Percentiles rank a stretch among this genome's conserved stretches.
These are phyloP conservation scores for Benitochromis conjunctus DNA, from an alignment of 2,113 vertebrate genomes.

Conservation along the genomic window DNA sequence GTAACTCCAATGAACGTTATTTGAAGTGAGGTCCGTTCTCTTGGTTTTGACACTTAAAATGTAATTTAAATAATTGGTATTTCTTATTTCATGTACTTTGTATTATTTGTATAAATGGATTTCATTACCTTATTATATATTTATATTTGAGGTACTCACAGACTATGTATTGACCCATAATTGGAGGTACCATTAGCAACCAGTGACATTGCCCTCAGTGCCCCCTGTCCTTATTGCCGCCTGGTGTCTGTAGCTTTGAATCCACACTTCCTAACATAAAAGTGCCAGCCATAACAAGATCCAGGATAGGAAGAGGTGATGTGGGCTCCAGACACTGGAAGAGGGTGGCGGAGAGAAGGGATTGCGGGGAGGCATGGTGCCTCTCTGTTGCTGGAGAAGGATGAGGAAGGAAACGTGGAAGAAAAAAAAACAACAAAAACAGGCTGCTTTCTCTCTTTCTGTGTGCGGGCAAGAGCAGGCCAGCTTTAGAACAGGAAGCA, in stretches of 20 bases:
- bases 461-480: not conserved
- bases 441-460: not conserved
- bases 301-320: slow-evolving; percentile 59
- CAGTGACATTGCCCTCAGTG: not conserved
- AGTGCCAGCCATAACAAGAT: slow-evolving; percentile 47
- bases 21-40: not conserved
- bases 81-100: not conserved
- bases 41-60: not conserved
- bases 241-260: not conserved
- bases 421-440: not conserved
- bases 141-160: not conserved
- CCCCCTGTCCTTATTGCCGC: not conserved
- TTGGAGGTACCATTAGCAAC: not conserved
- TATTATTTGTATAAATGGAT: not conserved
- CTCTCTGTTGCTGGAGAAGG: not conserved
- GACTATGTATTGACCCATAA: not conserved
- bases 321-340: slow-evolving; percentile 54
- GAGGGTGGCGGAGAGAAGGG: not conserved
- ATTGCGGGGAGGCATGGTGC: not conserved
- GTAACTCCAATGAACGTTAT: not conserved
- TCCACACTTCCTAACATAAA: not conserved
- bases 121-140: not conserved
- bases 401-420: slow-evolving; percentile 36
- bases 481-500: slow-evolving; percentile 71
- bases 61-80: not conserved